These are phyloP conservation scores for Drosophila subpulchrella DNA, from an alignment of 1,140 invertebrate species.

Conservation along the genomic window DNA sequence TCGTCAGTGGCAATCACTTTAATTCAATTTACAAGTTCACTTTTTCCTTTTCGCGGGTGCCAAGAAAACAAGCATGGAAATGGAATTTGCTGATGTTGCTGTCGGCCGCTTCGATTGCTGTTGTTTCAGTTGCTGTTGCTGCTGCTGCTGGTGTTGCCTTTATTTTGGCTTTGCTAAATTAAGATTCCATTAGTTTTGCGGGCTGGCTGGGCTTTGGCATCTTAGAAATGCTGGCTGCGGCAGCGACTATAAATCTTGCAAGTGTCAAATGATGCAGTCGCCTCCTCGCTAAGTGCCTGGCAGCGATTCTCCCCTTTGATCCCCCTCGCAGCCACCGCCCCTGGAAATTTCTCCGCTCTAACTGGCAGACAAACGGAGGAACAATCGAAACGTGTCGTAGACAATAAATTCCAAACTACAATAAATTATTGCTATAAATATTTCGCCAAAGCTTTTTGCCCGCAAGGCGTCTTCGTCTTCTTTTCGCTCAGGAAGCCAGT, in stretches of 20 bases:
- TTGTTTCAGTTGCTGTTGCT: constrained; percentile 32
- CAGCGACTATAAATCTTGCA: constrained; percentile 77
- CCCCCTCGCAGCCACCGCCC: constrained; percentile 9
- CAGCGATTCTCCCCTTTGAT: constrained; percentile 60
- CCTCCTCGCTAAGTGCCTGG: constrained; percentile 73
- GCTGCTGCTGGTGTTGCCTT: constrained; percentile 49
- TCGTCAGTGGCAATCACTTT: constrained; percentile 70
- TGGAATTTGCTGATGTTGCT: constrained; percentile 68
- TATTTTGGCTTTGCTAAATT: constrained; percentile 83
- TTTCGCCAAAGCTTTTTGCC: constrained; percentile 70
- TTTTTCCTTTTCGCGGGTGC: constrained; percentile 60
- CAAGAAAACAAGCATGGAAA: constrained; percentile 54
- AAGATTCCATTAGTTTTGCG: constrained; percentile 83
- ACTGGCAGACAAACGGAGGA: constrained; percentile 57
- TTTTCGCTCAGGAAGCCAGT: constrained; percentile 23
- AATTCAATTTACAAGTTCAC: constrained; percentile 82
- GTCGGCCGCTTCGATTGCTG: constrained; percentile 39
- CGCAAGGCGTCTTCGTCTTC: constrained; percentile 3
- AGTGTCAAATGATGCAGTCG: constrained; percentile 76
- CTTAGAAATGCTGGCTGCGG: constrained; percentile 78
- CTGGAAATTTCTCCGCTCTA: constrained; percentile 56
- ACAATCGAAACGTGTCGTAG: constrained; percentile 82
- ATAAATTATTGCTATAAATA: constrained; percentile 83
- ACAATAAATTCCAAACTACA: constrained; percentile 83
- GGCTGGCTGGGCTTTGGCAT: constrained; percentile 66